Evolutionary conservation across 2,888 invertebrate species (phyloP), one percentile per base, ranked within the genome.

Genomic region (Macrostomum cliftonense): DNA sequence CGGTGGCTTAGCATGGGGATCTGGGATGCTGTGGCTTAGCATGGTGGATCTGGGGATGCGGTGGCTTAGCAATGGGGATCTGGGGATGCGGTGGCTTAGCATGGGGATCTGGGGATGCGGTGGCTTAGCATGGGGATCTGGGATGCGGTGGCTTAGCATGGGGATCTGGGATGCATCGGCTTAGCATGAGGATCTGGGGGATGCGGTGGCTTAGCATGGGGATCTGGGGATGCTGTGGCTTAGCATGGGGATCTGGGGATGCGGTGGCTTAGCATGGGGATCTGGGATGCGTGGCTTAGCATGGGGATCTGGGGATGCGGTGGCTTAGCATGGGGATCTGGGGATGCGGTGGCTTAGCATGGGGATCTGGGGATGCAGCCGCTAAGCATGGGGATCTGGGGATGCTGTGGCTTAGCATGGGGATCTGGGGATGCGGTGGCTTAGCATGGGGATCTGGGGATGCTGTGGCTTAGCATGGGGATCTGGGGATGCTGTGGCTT

Each of bases 241-340:
- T n/a, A n/a, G n/a, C n/a, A n/a, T 20, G 38, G 9, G 38, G 38
- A 16, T 54, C 36, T 36, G 14, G 28, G 12, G 1, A 39, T 50
- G 51, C 42, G 20, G n/a, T 37, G 37, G 12, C 47, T 13, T 16
- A 12, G 16, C 28, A 40, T 36, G 47, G 53, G 45, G 12, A 14
- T 12, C 21, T 7, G 21, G 28, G 28, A 28, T n/a, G n/a, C n/a
- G 28, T 28, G 4, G 5, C 5, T n/a, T n/a, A n/a, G n/a, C n/a
- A n/a, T 4, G 9, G 4, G 28, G 28, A 9, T 28, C 4, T 28
- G 28, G 4, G 9, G 1, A 37, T 49, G 52, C 40, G 36, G 12
- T 39, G 39, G n/a, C 5, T 11, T 13, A 9, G 19, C 21, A 37
- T 37, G 47, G 53, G 44, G 14, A 19, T 2, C 36, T 21, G 21